A percentile compares a stretch with the other conserved stretches of the same genome.
phyloP scores from a whole-genome alignment of 1,140 invertebrate genomes.

The Drosophila lacteicornis region DNA sequence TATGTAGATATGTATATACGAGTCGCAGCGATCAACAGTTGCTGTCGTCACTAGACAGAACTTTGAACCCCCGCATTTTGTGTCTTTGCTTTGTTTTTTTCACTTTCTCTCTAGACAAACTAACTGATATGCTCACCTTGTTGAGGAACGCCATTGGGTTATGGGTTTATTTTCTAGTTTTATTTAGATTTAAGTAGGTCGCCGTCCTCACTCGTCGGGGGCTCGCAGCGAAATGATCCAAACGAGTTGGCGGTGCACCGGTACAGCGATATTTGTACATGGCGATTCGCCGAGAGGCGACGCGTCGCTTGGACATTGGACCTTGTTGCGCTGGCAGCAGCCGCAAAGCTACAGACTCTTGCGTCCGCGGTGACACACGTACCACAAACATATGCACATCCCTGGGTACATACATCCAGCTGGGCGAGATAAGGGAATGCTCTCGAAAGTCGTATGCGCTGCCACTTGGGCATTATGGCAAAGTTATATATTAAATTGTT shows the following conservation, averaged over 20 bases:
- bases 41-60: constrained; percentile 47
- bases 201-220: constrained; percentile 49
- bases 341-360: constrained; percentile 33
- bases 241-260: constrained; percentile 47
- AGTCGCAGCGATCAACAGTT: constrained; percentile 42
- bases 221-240: constrained; percentile 58
- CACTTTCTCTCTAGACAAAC: constrained; percentile 20
- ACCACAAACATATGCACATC: constrained; percentile 8
- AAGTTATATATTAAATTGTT: neutral
- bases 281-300: constrained; percentile 12
- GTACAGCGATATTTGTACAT: constrained; percentile 24
- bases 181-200: constrained; percentile 51
- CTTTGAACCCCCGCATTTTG: constrained; percentile 28
- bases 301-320: constrained; percentile 60
- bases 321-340: constrained; percentile 32
- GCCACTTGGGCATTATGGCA: neutral
- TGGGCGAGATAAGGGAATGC: constrained; percentile 19
- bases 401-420: neutral
- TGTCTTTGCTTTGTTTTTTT: constrained; percentile 2
- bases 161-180: constrained; percentile 26
- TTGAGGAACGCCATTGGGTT: constrained; percentile 76
- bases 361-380: constrained; percentile 25
- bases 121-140: constrained; percentile 63
- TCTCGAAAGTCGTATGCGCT: constrained; percentile 20
- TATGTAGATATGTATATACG: neutral